Base-by-base conservation (phyloP, 1,140 invertebrate genomes). In the Philaenus spumarius region DNA sequence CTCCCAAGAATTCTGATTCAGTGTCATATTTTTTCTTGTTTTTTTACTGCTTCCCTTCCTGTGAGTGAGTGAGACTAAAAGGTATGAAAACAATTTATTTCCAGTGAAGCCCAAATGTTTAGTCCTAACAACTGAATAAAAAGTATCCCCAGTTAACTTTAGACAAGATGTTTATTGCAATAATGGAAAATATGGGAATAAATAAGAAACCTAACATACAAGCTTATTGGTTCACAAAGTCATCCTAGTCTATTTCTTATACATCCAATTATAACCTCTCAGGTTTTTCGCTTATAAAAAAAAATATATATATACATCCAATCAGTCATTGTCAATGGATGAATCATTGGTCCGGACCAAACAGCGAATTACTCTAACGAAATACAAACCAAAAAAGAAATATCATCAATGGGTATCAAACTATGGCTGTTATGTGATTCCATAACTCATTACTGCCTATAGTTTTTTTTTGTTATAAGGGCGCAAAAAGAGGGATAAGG, bases 371-470 rank as follows among this genome's bases (percentile, higher is more conserved):
- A 40, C 35, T 6, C 45, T 67, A 17, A 64, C 43, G n/a, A 64
- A 68, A 42, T 69, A 67, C 62, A 37, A 68, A 15, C 64, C 63
- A 40, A 63, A 66, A 55, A 69, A 68, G 58, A 66, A 60, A 57
- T 15, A 58, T 9, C 42, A 62, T 24, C 60, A 62, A 56, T 64
- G 51, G 48, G 45, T 64, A 26, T 42, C 40, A 14, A 60, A 62
- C 53, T 62, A 60, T 43, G 55, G 56, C 42, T n/a, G n/a, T n/a
- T n/a, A n/a, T n/a, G n/a, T n/a, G n/a, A n/a, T n/a, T n/a, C n/a
- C n/a, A n/a, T n/a, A n/a, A n/a, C n/a, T n/a, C n/a, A n/a, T n/a
- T n/a, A n/a, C n/a, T n/a, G n/a, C n/a, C n/a, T n/a, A n/a, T n/a
- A n/a, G n/a, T n/a, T n/a, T n/a, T n/a, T n/a, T n/a, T n/a, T n/a